Evolutionary conservation across 64 coral and sea anemone species (phyloP), one percentile per base, ranked within the genome.

Genomic region (Platygyra sinensis): DNA sequence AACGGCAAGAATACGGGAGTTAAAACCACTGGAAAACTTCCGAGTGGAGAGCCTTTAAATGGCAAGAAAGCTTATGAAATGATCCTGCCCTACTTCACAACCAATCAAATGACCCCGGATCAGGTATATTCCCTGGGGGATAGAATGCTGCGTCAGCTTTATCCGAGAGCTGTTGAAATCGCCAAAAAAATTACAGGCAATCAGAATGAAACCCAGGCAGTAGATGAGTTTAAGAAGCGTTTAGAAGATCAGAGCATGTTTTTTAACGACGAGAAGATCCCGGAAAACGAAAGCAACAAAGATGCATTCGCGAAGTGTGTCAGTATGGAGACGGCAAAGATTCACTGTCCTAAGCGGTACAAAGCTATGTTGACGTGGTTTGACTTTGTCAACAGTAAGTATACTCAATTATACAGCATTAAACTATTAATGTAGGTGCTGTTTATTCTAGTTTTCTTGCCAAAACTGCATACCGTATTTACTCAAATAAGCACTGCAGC

Each of bases 41-140:
- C 97, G 16, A 79, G 24, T 30, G 88, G 91, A 6, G 88, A 96
- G 86, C 73, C 72, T 32, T 73, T 99, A 49, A 76, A 64, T 60
- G 97, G 97, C n/a, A 93, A 16, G 18, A 75, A 93, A 80, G 91
- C 97, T 8, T 99, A 99, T 54, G 83, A 96, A 86, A 96, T 75
- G 74, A 99, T 96, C 32, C 55, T 99, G 24, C 94, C 94, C 2
- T 99, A 99, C 88, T 99, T 95, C 62, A 99, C 97, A 0, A 99
- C 97, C 2, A 95, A 89, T 13, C 63, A 93, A 52, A 93, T 99
- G 91, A 96, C 32, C 1, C 94, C 97, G 0, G 84, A 96, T 14
- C 25, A 99, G 5, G 90, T 99, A 4, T 76, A 93, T 67, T 10
- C 86, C 1, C 85, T 99, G 27, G 97, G 97, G 13, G 60, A 89